These are phyloP conservation scores for Apolygus lucorum DNA, from an alignment of 1,140 invertebrate genomes.

Conservation along the genomic window DNA sequence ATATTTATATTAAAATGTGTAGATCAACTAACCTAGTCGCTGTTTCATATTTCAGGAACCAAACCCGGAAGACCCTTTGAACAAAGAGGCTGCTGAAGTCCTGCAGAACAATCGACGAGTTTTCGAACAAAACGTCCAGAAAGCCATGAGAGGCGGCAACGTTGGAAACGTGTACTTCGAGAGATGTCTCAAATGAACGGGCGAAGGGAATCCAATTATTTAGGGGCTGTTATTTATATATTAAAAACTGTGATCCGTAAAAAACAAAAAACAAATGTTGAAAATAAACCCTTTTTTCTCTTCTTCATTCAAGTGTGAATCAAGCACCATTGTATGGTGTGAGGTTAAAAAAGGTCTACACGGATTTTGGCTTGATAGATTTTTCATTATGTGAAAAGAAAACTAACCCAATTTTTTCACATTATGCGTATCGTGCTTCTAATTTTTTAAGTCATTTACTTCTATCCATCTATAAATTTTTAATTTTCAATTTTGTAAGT, in stretches of 20 bases:
- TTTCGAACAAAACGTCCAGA: conserved; percentile 93
- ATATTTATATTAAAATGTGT: too few species aligned
- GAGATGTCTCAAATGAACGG: conserved; percentile 83
- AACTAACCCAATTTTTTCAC: too few species aligned
- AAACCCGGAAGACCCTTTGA: conserved; percentile 95
- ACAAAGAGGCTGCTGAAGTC: conserved; percentile 98
- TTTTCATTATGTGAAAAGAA: too few species aligned
- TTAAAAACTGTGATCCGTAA: conserved; percentile 5
- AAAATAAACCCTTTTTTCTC: neutral
- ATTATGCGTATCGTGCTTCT: too few species aligned
- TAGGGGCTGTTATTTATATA: neutral
- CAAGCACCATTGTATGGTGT: too few species aligned
- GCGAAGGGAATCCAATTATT: neutral
- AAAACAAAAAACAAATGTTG: neutral
- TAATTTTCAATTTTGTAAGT: too few species aligned
- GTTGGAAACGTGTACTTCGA: conserved; percentile 90
- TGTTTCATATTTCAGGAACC: conserved; percentile 82
- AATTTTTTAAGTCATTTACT: too few species aligned
- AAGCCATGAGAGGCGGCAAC: conserved; percentile 91
- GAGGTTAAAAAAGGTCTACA: too few species aligned
- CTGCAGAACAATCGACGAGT: conserved; percentile 85
- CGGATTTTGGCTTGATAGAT: too few species aligned
- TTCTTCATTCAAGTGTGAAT: neutral
- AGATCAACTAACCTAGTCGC: too few species aligned
- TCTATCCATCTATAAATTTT: too few species aligned